Evolutionary conservation across 2,797 vertebrate species (phyloP).

Genomic region (Danio choprae): DNA sequence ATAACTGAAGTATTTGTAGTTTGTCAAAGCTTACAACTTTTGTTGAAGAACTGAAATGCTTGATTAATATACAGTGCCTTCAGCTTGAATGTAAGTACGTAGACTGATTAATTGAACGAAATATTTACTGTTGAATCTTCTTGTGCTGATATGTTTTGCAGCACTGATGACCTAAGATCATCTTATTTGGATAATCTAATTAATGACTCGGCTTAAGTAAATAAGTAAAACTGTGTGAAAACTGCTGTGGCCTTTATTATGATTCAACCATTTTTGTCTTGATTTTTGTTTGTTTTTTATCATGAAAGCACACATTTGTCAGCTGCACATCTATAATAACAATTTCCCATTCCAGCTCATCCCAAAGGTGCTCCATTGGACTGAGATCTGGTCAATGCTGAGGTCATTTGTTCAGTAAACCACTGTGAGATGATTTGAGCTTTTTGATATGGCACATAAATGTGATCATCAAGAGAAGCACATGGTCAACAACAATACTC

Average conservation of each 20-base stretch:
- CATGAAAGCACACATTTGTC: no score
- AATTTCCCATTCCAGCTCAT: no score
- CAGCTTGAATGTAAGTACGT: not conserved
- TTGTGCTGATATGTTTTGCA: not conserved
- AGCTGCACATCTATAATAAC: no score
- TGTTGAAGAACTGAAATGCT: not conserved
- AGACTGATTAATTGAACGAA: not conserved
- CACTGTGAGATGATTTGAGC: no score
- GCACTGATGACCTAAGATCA: not conserved
- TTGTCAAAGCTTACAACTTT: not conserved
- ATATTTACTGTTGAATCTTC: slow-evolving; percentile 9
- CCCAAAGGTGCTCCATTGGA: no score
- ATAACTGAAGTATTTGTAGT: not conserved
- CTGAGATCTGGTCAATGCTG: no score
- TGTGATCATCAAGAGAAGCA: no score
- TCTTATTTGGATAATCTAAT: not conserved
- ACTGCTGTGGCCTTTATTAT: not conserved
- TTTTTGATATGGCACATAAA: no score
- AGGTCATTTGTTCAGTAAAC: no score
- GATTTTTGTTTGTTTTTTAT: no score
- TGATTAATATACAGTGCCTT: slow-evolving; percentile 3
- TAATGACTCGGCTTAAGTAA: not conserved
- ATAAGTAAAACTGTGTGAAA: not conserved
- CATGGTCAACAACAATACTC: no score
- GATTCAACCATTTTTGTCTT: not conserved